Conservation (phyloP, 2,113 vertebrate species). For the Archocentrus centrarchus region DNA sequence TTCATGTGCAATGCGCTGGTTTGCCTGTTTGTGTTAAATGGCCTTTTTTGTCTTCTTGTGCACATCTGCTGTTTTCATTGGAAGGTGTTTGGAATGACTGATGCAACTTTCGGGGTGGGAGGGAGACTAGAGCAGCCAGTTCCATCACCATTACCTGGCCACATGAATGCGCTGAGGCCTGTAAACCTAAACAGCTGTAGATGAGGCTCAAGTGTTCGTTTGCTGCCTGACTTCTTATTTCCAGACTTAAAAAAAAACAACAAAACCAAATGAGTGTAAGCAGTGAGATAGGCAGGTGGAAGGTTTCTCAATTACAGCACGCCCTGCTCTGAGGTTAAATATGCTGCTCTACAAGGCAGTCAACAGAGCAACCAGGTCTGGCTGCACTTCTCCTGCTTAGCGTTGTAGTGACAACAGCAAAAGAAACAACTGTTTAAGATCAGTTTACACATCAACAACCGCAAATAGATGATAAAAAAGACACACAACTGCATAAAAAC, state of each 20-base stretch:
- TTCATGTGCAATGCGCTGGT: not conserved
- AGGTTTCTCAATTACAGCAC: not conserved
- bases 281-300: not conserved
- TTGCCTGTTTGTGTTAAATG: conserved; percentile 20
- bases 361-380: not conserved
- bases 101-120: conserved; percentile 3
- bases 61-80: conserved; percentile 61
- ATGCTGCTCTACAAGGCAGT: not conserved
- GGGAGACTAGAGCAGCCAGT: conserved; percentile 25
- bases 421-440: not conserved
- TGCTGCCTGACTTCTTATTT: conserved; percentile 22
- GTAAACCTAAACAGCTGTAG: conserved; percentile 53
- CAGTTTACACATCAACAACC: not conserved
- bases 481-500: not conserved
- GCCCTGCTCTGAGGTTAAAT: not conserved
- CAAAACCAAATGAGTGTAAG: not conserved
- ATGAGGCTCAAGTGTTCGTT: conserved; percentile 36
- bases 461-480: not conserved
- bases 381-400: not conserved
- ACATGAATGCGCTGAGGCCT: conserved; percentile 48
- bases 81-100: conserved; percentile 40
- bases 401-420: not conserved
- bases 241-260: not conserved
- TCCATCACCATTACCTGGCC: conserved; percentile 36
- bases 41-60: not conserved